These are phyloP conservation scores for Oxyteleia sp. DNA, from an alignment of 2,888 invertebrate genomes.

Conservation along the genomic window DNA sequence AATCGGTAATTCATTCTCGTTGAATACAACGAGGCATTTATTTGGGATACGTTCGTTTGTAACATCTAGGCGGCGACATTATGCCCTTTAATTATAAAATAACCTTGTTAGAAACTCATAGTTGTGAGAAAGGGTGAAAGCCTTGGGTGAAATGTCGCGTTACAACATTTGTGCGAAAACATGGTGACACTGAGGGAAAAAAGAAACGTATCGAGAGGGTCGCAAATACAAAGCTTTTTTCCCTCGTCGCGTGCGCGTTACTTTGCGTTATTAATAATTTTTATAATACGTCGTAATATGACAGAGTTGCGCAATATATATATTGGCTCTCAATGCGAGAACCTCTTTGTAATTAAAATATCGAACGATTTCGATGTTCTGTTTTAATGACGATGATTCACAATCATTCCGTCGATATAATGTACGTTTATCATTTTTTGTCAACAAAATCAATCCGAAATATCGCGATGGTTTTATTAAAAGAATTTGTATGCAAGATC, in stretches of 20 bases:
- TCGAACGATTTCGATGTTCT: conserved; percentile 39
- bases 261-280: conserved; percentile 71
- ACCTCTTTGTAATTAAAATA: conserved; percentile 57
- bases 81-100: conserved; percentile 63
- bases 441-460: no score
- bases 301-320: conserved; percentile 44
- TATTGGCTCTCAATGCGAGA: conserved; percentile 22
- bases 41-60: conserved; percentile 26
- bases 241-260: conserved; percentile 55
- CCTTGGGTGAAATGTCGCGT: conserved; percentile 36
- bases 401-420: neutral
- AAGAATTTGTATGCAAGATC: no score
- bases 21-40: neutral
- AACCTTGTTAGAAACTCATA: conserved; percentile 52
- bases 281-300: conserved; percentile 46
- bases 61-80: conserved; percentile 37
- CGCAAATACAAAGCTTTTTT: conserved; percentile 61
- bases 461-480: no score
- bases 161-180: conserved; percentile 63
- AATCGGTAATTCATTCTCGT: no score
- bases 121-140: conserved; percentile 42
- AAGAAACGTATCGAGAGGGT: conserved; percentile 56
- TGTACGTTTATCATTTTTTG: no score
- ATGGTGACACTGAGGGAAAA: conserved; percentile 56
- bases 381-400: conserved; percentile 35